Base-by-base conservation (phyloP, 2,888 invertebrate species). In the Phyto melanocephala region DNA sequence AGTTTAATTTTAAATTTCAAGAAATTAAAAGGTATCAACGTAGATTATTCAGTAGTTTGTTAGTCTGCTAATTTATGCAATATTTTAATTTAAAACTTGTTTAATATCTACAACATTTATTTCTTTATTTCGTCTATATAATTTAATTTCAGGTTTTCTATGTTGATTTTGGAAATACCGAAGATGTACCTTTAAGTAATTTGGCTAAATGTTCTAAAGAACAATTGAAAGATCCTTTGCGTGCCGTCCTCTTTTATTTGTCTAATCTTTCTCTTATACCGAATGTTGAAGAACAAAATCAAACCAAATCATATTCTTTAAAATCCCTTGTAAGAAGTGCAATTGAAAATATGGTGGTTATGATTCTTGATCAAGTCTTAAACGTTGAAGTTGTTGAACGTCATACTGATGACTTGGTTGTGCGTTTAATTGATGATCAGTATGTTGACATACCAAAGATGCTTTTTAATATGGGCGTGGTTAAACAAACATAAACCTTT, bases 141-240 rank as follows among this genome's bases (percentile, higher is more conserved):
- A 10, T 78, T 52, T 72, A 20, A 15, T 33, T 70, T 5, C 42
- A 86, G 86, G 84, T 85, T 52, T 84, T 85, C 52, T 86, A 83
- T 62, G 81, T 86, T 24, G 86, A 86, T 60, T 86, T 83, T 75
- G 86, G 86, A 22, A 85, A 85, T 45, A 85, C 45, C 11, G 85
- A 85, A 50, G 67, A 60, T n/a, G 81, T 86, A 5, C 40, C 81
- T 8, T 15, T 84, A 13, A 35, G 50, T 63, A 54, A 45, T 24
- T 60, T 86, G 37, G 84, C 84, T 11, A 70, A 78, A 40, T 86
- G 85, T 60, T 60, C 52, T 20, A 17, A 35, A 15, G 42, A 45
- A n/a, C 78, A 84, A 60, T 42, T 60, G 0, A 45, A 58, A 11
- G 75, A 54, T 28, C 85, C 85, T 7, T 80, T 65, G 17, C 85